phyloP scores from a whole-genome alignment of 1,140 invertebrate genomes.

The Pristionchus pacificus region DNA sequence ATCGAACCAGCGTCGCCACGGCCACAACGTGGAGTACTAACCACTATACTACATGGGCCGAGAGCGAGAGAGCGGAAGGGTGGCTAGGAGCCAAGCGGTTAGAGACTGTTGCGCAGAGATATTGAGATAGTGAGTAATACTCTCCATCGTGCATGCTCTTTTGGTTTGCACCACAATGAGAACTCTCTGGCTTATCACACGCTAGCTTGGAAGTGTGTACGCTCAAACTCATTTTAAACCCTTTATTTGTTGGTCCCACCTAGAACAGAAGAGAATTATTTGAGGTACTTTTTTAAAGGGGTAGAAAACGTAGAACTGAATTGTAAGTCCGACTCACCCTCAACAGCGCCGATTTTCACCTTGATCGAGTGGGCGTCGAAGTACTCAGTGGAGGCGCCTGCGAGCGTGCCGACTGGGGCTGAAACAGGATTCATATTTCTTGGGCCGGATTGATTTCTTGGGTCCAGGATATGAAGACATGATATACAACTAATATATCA shows the following conservation, averaged over 20 bases:
- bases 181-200: no score
- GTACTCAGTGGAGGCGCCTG: not conserved
- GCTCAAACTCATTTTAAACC: not conserved
- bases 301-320: no score
- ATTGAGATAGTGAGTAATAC: no score
- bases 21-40: constrained; percentile 51
- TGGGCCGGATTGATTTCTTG: not conserved
- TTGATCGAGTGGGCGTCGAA: not conserved
- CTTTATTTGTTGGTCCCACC: not conserved
- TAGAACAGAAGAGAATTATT: not conserved
- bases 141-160: no score
- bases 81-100: no score
- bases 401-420: not conserved
- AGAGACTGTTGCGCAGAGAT: no score
- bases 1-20: constrained; percentile 49
- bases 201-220: no score
- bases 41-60: constrained; percentile 47
- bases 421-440: not conserved
- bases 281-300: no score
- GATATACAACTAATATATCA: no score
- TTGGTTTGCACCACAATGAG: no score
- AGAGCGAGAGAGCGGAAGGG: no score
- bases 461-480: not conserved
- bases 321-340: not conserved
- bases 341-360: not conserved